Evolutionary conservation across 2,888 invertebrate species (phyloP), one percentile per base, ranked within the genome.

Genomic region (Penaeus monodon): DNA sequence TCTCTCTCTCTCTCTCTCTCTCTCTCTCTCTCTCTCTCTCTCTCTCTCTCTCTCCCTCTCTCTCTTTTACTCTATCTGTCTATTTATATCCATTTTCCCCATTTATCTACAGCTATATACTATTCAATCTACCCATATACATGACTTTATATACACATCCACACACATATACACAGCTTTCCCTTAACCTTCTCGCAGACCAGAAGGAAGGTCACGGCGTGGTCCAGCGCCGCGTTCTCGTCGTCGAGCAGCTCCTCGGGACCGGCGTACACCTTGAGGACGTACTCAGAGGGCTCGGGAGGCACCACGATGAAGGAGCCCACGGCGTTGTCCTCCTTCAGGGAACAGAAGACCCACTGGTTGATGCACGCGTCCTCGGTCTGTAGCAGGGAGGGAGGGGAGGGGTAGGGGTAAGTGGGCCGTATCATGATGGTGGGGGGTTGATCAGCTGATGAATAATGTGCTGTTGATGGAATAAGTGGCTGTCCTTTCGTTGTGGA

Each of bases 261-360:
- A 38, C 91, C 89, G n/a, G 91, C 91, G 89, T 91, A 91, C 38
- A 92, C 91, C 87, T 93, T 93, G 81, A 93, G 92, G 89, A 92
- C 92, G 90, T 92, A 93, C 81, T 91, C 90, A 12, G 68, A 93
- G 12, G 92, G 91, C 83, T 91, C 91, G 0, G 93, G 93, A 0
- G 93, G 92, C 20, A 92, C 91, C 2, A 93, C 92, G 10, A 91
- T 91, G 88, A 93, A 93, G 73, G 91, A 91, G 7, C 91, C 91
- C 2, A 91, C 87, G 4, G 91, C 89, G 12, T 92, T 90, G 63
- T 91, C 91, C 57, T 91, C 91, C 90, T 91, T 89, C 85, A 92
- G 88, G 74, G 91, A 91, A 83, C 92, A 92, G 88, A 92, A 91
- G 17, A 91, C 91, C 86, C 91, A 91, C 86, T 91, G 90, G 89